phyloP scores from a whole-genome alignment of 2,113 vertebrate genomes.

The Cricetomys ansorgei region DNA sequence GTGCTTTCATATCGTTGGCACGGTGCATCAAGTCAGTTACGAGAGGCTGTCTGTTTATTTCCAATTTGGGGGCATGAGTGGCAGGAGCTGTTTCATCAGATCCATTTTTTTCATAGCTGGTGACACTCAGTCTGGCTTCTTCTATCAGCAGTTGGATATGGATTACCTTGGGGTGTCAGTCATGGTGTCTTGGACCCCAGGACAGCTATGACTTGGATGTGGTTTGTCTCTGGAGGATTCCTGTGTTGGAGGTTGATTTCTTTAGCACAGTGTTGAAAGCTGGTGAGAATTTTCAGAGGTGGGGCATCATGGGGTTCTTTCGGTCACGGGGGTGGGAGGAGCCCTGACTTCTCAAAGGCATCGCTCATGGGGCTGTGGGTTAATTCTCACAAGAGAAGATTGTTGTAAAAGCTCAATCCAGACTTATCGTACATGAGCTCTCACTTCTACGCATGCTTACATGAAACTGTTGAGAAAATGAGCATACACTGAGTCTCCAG shows the following conservation, averaged over 20 bases:
- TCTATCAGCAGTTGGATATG: background rate
- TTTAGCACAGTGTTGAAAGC: background rate
- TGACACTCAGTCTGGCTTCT: background rate
- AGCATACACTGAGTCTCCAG: background rate
- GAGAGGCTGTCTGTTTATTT: background rate
- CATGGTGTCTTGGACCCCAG: background rate
- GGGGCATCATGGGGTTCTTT: background rate
- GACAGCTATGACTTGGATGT: background rate
- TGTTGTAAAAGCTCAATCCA: background rate
- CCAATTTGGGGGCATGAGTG: background rate
- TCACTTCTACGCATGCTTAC: background rate
- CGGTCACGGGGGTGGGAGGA: too few relatives aligned
- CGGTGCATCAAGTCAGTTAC: background rate
- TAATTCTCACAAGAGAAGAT: background rate
- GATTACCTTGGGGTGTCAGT: background rate
- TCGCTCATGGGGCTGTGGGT: background rate
- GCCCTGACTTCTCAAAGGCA: background rate
- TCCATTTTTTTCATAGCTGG: background rate
- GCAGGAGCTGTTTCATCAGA: background rate
- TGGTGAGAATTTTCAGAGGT: background rate
- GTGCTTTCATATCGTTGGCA: background rate
- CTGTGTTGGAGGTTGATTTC: background rate
- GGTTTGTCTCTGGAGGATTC: background rate
- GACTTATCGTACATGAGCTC: background rate
- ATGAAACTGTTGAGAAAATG: background rate